A percentile compares a stretch with the other conserved stretches of the same genome.
phyloP scores from a whole-genome alignment of 2,888 invertebrate genomes.

The Yponomeuta cagnagella region DNA sequence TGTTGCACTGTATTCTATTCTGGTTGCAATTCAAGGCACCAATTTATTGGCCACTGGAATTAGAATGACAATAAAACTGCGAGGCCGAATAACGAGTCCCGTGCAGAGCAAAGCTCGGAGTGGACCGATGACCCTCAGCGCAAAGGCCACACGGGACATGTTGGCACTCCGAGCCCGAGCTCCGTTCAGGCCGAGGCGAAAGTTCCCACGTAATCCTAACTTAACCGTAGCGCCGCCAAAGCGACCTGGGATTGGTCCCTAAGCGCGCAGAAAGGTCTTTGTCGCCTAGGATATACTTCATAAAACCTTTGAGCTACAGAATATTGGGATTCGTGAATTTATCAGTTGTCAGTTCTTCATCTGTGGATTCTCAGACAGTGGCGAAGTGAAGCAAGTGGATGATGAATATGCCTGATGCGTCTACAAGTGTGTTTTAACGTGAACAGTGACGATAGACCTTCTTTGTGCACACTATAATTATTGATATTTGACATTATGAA shows the following conservation, averaged over 20 bases:
- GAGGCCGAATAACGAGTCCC: background rate
- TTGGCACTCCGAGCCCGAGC: background rate
- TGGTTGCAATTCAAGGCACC: background rate
- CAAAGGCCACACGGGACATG: too few species aligned
- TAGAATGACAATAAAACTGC: background rate
- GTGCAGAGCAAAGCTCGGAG: too few species aligned
- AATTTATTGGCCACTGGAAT: background rate
- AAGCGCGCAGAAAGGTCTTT: too few species aligned
- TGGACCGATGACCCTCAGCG: too few species aligned
- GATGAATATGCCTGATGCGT: background rate
- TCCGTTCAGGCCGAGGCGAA: background rate
- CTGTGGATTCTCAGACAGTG: too few species aligned
- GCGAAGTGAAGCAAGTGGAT: background rate
- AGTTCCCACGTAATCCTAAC: background rate
- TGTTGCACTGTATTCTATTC: too few species aligned
- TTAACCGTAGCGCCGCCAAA: too few species aligned
- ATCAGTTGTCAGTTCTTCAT: too few species aligned
- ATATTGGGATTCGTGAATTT: too few species aligned
- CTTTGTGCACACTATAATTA: background rate
- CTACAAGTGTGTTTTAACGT: background rate
- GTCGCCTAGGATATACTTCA: too few species aligned
- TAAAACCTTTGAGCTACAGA: too few species aligned
- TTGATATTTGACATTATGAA: constrained; percentile 1
- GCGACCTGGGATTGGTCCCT: too few species aligned
- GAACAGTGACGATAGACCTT: background rate